Evolutionary conservation across 2,888 invertebrate genomes (phyloP), one percentile per base, ranked within the genome.

Genomic region (Candidula unifasciata): DNA sequence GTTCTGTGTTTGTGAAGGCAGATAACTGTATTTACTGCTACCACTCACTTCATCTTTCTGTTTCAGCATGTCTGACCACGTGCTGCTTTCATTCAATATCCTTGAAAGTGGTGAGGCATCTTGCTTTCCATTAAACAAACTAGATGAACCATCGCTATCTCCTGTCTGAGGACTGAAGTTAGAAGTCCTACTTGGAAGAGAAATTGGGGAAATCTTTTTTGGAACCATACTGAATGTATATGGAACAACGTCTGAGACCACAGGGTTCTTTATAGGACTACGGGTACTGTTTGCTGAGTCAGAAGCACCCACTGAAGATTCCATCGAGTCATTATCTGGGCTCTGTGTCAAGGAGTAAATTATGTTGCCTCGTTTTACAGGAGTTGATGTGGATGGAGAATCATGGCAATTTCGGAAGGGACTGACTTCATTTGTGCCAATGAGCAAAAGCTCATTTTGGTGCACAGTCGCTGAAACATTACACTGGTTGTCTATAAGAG

Each of bases 341-440:
- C 60, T 78, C 24, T 60, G 35, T 60, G 68, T 52, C 24, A 30
- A 69, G 0, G 27, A n/a, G 21, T 44, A 21, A 30, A 68, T 27
- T 44, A 6, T 81, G 71, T 54, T 35, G 16, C 60, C 80, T 27
- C 54, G 71, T 57, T 69, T 81, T 30, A 81, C 54, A 73, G 80
- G 80, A 33, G 80, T 81, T 24, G 80, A 81, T n/a, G 80, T 81
- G 13, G 54, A 30, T 54, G 80, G 80, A 13, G 71, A 71, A 3
- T n/a, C 57, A 54, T 52, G 37, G 69, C 57, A 35, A 3, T n/a
- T 27, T 44, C 64, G 37, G 30, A 60, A 37, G 18, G 68, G 13
- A 8, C 74, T 74, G 13, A 74, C 8, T 18, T 21, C 16, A 30
- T 18, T 54, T 54, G 74, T 30, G 54, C 54, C 30, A 33, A 74